Conservation (phyloP, 2,888 invertebrate species). For the Plemyria rubiginata region DNA sequence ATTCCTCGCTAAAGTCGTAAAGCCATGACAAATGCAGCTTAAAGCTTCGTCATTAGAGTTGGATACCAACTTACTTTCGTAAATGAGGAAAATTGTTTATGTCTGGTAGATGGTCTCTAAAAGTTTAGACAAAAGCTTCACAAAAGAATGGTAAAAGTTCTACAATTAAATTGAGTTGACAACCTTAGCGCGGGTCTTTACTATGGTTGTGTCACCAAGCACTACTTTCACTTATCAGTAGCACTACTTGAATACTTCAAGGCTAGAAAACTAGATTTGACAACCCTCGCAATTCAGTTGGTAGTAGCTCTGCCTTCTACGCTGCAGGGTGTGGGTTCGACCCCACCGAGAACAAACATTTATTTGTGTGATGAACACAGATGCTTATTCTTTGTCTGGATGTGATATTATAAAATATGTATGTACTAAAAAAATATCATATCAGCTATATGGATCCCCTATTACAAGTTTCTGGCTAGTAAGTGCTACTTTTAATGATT, state of each 20-base stretch:
- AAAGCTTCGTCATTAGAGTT: background rate
- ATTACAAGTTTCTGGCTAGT: too few species aligned
- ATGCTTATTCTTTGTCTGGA: too few species aligned
- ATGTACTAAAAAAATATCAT: too few species aligned
- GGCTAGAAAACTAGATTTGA: background rate
- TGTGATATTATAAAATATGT: too few species aligned
- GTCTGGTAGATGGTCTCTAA: background rate
- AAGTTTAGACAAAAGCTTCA: conserved; percentile 3
- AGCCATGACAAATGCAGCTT: background rate
- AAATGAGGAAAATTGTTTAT: conserved; percentile 3
- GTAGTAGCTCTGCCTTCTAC: too few species aligned
- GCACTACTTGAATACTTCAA: background rate
- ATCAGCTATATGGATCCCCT: too few species aligned
- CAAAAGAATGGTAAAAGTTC: conserved; percentile 5
- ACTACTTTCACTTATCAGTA: background rate
- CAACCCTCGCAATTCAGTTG: too few species aligned
- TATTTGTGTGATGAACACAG: too few species aligned
- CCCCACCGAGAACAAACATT: too few species aligned
- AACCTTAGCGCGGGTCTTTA: background rate
- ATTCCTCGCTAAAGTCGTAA: background rate
- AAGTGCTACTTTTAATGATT: too few species aligned
- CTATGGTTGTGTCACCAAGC: background rate
- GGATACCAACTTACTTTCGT: background rate
- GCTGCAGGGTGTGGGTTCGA: too few species aligned
- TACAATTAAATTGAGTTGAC: conserved; percentile 2